Conservation (phyloP, 1,140 invertebrate species). For the Eupristina koningsbergeri region DNA sequence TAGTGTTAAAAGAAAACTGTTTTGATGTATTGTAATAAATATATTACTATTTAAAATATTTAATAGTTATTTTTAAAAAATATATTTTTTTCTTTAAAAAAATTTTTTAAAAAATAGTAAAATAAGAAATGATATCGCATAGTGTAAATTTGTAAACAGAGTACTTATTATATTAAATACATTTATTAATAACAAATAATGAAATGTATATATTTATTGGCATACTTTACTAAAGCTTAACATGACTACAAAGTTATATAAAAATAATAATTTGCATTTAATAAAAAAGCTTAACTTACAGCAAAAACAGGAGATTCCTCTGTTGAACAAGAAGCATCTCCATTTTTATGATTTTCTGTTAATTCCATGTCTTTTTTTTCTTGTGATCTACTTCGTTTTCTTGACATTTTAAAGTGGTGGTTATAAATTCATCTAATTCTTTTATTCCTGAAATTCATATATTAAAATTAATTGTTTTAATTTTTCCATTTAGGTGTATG, state of each 20-base stretch:
- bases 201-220: too few species aligned
- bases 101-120: too few species aligned
- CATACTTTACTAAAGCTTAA: too few species aligned
- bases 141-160: too few species aligned
- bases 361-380: slow-evolving; percentile 56
- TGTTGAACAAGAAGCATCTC: slow-evolving; percentile 56
- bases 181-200: too few species aligned
- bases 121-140: too few species aligned
- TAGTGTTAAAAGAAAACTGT: too few species aligned
- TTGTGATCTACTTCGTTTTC: slow-evolving; percentile 56
- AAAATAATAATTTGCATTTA: neutral
- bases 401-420: slow-evolving; percentile 59
- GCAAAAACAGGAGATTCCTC: slow-evolving; percentile 57
- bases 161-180: too few species aligned
- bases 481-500: neutral
- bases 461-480: slow-evolving; percentile 15
- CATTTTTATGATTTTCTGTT: slow-evolving; percentile 55
- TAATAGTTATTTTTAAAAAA: too few species aligned
- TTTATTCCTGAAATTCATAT: slow-evolving; percentile 32
- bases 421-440: slow-evolving; percentile 53
- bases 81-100: too few species aligned
- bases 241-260: neutral
- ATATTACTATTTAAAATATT: too few species aligned
- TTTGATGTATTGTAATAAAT: too few species aligned
- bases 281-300: slow-evolving; percentile 53